Conservation (phyloP, 2,113 vertebrate species). For the Pavo muticus region DNA sequence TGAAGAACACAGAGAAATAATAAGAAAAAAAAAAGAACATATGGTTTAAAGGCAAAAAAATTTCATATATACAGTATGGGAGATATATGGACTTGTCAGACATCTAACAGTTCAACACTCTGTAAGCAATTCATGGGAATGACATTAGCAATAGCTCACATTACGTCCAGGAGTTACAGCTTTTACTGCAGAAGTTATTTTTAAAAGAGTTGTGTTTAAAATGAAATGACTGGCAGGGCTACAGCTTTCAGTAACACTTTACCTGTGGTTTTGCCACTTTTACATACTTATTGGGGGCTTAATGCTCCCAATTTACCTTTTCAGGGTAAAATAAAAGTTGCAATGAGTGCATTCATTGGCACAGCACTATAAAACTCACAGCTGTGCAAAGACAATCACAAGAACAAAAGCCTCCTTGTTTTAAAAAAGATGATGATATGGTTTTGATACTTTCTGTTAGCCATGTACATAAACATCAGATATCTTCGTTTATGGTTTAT, state of each 20-base stretch:
- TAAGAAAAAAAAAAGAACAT: constrained; percentile 40
- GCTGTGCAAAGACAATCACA: constrained; percentile 66
- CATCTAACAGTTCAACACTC: constrained; percentile 68
- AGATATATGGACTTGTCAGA: constrained; percentile 76
- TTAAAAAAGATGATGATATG: constrained; percentile 52
- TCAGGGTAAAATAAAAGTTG: constrained; percentile 50
- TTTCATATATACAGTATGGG: constrained; percentile 64
- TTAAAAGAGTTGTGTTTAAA: constrained; percentile 62
- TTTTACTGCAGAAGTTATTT: constrained; percentile 58
- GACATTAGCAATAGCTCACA: constrained; percentile 40
- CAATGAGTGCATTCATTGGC: constrained; percentile 50
- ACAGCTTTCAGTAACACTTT: constrained; percentile 42
- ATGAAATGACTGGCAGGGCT: constrained; percentile 5
- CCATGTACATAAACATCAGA: constrained; percentile 30
- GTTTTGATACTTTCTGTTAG: constrained; percentile 56
- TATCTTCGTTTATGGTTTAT: not conserved
- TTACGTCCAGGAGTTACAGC: constrained; percentile 66
- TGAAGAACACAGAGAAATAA: constrained; percentile 39
- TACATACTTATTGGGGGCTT: constrained; percentile 41
- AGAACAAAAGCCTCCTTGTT: constrained; percentile 63
- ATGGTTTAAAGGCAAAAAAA: constrained; percentile 57
- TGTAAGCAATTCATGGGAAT: constrained; percentile 70
- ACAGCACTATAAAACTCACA: constrained; percentile 61
- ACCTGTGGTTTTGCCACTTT: constrained; percentile 55
- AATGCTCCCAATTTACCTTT: constrained; percentile 64